These are phyloP conservation scores for Tenodera sinensis DNA, from an alignment of 2,888 invertebrate genomes.

Conservation along the genomic window DNA sequence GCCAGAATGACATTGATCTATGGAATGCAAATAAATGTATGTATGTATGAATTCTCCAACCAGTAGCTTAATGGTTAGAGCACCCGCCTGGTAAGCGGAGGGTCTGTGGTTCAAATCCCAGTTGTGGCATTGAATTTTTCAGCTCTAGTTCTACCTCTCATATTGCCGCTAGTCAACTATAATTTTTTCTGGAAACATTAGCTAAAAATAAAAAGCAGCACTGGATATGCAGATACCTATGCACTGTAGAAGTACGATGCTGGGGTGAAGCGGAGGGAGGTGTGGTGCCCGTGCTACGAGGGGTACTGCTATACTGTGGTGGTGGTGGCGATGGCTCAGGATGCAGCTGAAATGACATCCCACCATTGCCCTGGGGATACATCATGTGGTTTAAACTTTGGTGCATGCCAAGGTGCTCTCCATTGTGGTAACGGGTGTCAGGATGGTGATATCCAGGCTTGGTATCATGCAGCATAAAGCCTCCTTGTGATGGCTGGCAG, in stretches of 20 bases:
- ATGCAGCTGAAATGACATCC: slow-evolving; percentile 50
- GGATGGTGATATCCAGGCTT: slow-evolving; percentile 24
- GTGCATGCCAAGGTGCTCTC: slow-evolving; percentile 48
- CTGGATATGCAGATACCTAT: background rate
- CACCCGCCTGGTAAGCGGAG: too few species aligned
- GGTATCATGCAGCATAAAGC: slow-evolving; percentile 65
- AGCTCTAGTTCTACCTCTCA: too few species aligned
- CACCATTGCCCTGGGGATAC: background rate
- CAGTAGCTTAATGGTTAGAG: too few species aligned
- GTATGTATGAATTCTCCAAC: too few species aligned
- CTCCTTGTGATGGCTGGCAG: slow-evolving; percentile 36
- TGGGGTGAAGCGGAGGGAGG: slow-evolving; percentile 63
- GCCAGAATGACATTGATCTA: too few species aligned
- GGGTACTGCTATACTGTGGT: slow-evolving; percentile 37
- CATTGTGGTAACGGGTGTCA: slow-evolving; percentile 57
- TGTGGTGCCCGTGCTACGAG: slow-evolving; percentile 49
- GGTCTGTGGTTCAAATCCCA: too few species aligned
- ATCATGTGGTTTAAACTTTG: slow-evolving; percentile 26
- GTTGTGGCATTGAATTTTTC: too few species aligned
- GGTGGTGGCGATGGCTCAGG: slow-evolving; percentile 46
- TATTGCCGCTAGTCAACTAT: too few species aligned
- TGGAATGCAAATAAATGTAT: too few species aligned
- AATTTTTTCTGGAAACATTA: too few species aligned
- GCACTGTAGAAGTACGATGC: slow-evolving; percentile 48
- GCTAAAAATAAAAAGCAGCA: too few species aligned